Conservation (phyloP, 2,888 invertebrate species). For the Adela reaumurella region DNA sequence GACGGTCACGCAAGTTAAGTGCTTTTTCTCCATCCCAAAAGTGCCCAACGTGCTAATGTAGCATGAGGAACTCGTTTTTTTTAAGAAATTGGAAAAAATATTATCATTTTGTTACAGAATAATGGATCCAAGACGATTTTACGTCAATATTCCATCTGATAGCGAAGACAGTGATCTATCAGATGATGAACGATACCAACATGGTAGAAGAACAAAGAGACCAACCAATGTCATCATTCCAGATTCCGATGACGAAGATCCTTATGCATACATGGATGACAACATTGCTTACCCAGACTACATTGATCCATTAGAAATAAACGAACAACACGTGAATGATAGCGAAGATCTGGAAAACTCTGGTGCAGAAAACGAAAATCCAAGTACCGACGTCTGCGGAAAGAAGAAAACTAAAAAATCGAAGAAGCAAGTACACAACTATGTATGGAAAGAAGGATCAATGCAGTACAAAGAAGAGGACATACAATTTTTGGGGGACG, state of each 20-base stretch:
- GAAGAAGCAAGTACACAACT: too few species aligned
- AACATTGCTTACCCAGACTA: not conserved
- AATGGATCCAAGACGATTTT: not conserved
- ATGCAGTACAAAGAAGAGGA: too few species aligned
- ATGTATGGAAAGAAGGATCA: too few species aligned
- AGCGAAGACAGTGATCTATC: slow-evolving; percentile 3
- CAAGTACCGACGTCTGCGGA: too few species aligned
- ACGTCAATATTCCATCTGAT: not conserved
- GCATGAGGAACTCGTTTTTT: not conserved
- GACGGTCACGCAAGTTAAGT: too few species aligned
- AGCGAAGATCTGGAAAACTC: not conserved
- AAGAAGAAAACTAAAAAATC: too few species aligned
- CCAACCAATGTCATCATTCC: not conserved
- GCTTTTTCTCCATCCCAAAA: too few species aligned
- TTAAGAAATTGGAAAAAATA: not conserved
- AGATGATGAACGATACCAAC: not conserved
- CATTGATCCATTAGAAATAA: not conserved
- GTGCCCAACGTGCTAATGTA: too few species aligned
- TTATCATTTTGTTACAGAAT: not conserved
- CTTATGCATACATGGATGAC: not conserved
- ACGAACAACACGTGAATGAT: not conserved
- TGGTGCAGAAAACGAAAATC: not conserved
- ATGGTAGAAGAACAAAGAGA: not conserved
- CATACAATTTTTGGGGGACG: too few species aligned
- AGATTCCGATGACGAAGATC: not conserved